Percentiles rank a stretch among this genome's conserved stretches.
phyloP scores from a whole-genome alignment of 2,113 vertebrate genomes.

The Salvator merianae region DNA sequence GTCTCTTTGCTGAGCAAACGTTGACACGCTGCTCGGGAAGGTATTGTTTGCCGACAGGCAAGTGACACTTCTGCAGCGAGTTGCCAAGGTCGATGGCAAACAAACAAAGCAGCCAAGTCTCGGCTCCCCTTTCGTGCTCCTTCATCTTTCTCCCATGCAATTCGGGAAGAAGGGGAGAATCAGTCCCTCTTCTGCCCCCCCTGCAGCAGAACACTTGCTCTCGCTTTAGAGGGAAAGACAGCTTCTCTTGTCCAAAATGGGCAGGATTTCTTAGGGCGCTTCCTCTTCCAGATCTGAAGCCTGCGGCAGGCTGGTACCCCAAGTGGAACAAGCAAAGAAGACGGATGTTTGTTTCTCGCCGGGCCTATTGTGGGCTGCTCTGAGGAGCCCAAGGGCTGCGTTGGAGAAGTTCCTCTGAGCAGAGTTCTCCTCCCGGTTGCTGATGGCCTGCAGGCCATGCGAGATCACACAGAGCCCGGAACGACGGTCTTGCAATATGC shows the following conservation, averaged over 20 bases:
- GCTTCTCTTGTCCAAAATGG: too few species aligned
- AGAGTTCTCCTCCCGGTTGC: not conserved
- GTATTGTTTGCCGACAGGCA: constrained; percentile 34
- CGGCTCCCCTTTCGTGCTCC: not conserved
- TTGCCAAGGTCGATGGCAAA: constrained; percentile 66
- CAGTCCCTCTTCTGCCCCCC: too few species aligned
- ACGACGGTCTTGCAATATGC: not conserved
- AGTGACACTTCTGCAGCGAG: constrained; percentile 14
- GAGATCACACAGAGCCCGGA: not conserved
- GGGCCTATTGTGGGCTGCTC: fast-evolving
- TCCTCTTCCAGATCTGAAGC: not conserved
- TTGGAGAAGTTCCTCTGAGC: not conserved
- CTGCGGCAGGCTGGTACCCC: not conserved
- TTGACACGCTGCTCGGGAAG: not conserved
- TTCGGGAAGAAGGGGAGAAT: not conserved
- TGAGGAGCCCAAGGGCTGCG: not conserved
- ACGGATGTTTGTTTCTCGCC: not conserved
- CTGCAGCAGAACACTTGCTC: too few species aligned
- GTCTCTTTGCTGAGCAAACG: not conserved
- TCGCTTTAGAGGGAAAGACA: not conserved
- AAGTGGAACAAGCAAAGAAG: not conserved
- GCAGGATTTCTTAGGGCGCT: too few species aligned
- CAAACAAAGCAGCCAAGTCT: constrained; percentile 42
- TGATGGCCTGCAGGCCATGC: too few species aligned
- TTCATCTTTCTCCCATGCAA: not conserved